These are phyloP conservation scores for Plectus sambesii DNA, from an alignment of 1,140 invertebrate genomes.

Conservation along the genomic window DNA sequence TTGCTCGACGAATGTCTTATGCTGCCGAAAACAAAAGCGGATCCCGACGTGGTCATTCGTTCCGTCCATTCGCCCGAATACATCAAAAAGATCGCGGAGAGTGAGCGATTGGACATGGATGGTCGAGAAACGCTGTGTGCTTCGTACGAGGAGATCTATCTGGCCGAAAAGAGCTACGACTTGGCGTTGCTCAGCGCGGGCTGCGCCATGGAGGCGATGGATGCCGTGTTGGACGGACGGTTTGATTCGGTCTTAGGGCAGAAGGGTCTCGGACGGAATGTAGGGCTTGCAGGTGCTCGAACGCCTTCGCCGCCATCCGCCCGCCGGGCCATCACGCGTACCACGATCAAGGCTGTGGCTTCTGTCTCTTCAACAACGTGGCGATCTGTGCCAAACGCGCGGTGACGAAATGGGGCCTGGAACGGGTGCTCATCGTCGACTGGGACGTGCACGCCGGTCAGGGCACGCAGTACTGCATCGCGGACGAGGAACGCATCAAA, in stretches of 20 bases:
- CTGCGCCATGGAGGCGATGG: constrained; percentile 44
- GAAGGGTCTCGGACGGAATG: constrained; percentile 3
- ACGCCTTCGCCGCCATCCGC: constrained; percentile 36
- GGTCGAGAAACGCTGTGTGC: constrained; percentile 26
- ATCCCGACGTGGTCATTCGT: constrained; percentile 17
- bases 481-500: constrained; percentile 68
- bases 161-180: constrained; percentile 39
- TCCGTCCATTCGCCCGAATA: constrained; percentile 20
- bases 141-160: constrained; percentile 34
- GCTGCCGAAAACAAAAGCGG: constrained; percentile 16
- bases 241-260: constrained; percentile 13
- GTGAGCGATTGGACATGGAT: constrained; percentile 15
- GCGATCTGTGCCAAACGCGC: constrained; percentile 69
- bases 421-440: constrained; percentile 58
- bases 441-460: constrained; percentile 95
- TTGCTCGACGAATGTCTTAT: constrained; percentile 18
- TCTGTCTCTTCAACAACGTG: constrained; percentile 94
- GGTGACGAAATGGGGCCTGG: constrained; percentile 7
- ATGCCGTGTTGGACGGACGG: constrained; percentile 31
- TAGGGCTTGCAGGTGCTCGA: constrained; percentile 16
- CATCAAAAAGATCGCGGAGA: constrained; percentile 17
- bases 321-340: constrained; percentile 97
- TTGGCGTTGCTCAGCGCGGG: constrained; percentile 44
- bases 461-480: constrained; percentile 86
- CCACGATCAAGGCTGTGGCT: constrained; percentile 68